Evolutionary conservation across 2,888 invertebrate genomes (phyloP).

Genomic region (Cantharis rustica): DNA sequence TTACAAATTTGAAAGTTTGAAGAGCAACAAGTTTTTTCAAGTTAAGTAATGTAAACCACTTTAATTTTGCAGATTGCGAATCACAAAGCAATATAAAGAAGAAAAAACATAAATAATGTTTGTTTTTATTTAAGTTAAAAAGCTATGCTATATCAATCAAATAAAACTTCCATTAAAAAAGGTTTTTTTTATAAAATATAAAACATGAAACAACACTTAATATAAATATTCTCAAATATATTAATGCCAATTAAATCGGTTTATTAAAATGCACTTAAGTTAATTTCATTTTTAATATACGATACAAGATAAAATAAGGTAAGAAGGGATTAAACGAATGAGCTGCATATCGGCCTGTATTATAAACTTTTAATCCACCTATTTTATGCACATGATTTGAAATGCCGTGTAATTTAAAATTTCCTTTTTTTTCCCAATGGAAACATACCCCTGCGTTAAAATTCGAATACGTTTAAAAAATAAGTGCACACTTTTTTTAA

Average conservation of each 20-base stretch:
- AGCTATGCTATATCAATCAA: slow-evolving; percentile 8
- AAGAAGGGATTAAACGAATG: background rate
- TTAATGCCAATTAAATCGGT: slow-evolving; percentile 22
- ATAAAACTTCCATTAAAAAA: slow-evolving; percentile 17
- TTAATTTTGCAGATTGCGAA: background rate
- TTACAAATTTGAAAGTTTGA: background rate
- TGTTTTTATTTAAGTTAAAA: background rate
- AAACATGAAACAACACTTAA: slow-evolving; percentile 26
- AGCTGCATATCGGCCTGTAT: slow-evolving; percentile 6
- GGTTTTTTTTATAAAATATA: slow-evolving; percentile 17
- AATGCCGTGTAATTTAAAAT: background rate
- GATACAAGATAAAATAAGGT: slow-evolving; percentile 16
- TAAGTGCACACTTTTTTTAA: background rate
- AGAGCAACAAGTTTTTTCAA: background rate
- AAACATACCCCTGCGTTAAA: background rate
- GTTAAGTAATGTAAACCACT: background rate
- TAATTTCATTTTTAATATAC: slow-evolving; percentile 21
- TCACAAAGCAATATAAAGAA: background rate
- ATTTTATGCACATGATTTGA: background rate
- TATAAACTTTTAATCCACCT: background rate
- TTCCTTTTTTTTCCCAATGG: background rate
- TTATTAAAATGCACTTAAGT: slow-evolving; percentile 23
- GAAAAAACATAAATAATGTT: background rate
- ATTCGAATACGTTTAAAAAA: background rate
- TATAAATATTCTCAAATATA: slow-evolving; percentile 21